Evolutionary conservation across 2,797 vertebrate species (phyloP), one percentile per base, ranked within the genome.

Genomic region (Falco biarmicus): DNA sequence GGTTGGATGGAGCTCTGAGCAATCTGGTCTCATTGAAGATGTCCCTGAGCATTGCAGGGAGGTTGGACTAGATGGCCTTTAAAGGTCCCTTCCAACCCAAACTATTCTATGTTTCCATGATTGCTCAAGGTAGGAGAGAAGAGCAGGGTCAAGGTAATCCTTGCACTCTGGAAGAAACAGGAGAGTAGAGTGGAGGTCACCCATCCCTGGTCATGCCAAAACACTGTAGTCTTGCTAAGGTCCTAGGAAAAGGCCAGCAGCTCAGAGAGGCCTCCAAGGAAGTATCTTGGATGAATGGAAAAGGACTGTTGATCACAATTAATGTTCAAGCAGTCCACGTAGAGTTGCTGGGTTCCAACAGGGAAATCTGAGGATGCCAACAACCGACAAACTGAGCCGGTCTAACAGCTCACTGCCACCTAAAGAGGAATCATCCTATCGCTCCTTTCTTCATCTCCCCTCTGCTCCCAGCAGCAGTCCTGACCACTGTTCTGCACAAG

Each of bases 261-360:
- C 50, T 74, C 57, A 34, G 64, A 92, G 32, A 22, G 4, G 10
- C 28, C 16, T 71, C 43, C 20, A 13, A 15, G 26, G 25, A 56
- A 34, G 2, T 57, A 14, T 53, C 69, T 20, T 29, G 63, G 15
- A 26, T 73, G 34, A 37, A 19, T 54, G 45, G 61, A 61, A 41
- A 45, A 28, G 45, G 61, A 10, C 6, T 61, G 32, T 9, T 56
- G 15, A 26, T 41, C 31, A 24, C 25, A 45, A 64, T 77, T 64
- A 39, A 47, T 57, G 24, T 5, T 51, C 53, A 59, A 1, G 13
- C 59, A 64, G 4, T 43, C 21, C 79, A 9, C 0, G 0, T 9
- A 45, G 79, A 57, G 50, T 21, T 87, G 47, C 25, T 75, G 66
- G 26, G 59, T 31, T 84, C 31, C 54, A 61, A 3, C 31, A 39